Conservation (phyloP, 2,797 vertebrate species). For the Graptemys geographica region DNA sequence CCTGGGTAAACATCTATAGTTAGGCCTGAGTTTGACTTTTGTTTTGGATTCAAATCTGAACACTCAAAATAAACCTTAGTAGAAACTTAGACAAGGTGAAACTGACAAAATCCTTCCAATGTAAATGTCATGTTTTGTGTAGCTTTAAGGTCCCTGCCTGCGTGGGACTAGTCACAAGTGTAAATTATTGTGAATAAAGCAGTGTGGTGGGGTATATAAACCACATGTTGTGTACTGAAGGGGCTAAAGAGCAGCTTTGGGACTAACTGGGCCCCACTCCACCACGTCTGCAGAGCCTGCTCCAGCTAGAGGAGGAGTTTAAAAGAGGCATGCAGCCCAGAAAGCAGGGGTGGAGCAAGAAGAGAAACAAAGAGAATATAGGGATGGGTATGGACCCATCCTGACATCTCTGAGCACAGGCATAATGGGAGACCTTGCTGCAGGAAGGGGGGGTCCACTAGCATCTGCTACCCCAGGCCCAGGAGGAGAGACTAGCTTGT, state of each 20-base stretch:
- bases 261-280: neutral
- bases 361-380: neutral
- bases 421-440: neutral
- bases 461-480: neutral
- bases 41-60: neutral
- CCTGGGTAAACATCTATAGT: neutral
- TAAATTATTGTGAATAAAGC: too few relatives aligned
- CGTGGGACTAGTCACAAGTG: too few relatives aligned
- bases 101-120: neutral
- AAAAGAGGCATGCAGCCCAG: neutral
- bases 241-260: too few relatives aligned
- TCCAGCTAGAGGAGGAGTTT: neutral
- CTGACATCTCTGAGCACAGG: neutral
- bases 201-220: too few relatives aligned
- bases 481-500: neutral
- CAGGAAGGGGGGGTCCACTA: neutral
- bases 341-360: neutral
- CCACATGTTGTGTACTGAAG: too few relatives aligned
- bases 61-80: neutral
- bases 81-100: neutral
- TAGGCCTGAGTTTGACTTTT: neutral
- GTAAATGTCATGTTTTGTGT: neutral
- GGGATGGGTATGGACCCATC: neutral
- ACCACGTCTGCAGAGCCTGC: neutral
- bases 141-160: neutral